Evolutionary conservation across 37 sponge, comb jelly and placozoan genomes (phyloP), one percentile per base, ranked within the genome.

Genomic region (Cliona cf. orientalis): DNA sequence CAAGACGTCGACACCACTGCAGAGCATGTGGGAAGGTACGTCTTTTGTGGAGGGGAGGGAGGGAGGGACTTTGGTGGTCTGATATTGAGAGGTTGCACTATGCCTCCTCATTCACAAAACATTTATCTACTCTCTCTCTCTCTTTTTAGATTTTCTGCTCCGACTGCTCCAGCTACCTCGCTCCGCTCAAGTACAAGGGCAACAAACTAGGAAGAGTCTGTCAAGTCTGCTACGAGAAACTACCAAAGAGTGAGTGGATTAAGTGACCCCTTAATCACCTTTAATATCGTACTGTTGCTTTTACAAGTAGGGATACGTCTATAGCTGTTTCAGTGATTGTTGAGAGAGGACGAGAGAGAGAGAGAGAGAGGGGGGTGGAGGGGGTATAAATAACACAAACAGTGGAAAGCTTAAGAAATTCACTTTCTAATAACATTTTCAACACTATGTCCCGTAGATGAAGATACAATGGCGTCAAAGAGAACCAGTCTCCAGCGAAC

Each of bases 1-100:
- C 91, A 1, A 69, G 86, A 41, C 69, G 95, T 23, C 71, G 95
- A 34, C 95, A 94, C 43, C 95, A 94, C 69, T 94, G 95, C 68
- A 79, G 95, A 43, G 88, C 81, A 35, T 94, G 95, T 84, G 95
- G 95, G 28, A 80, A 81, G 82, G 95, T 94, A 40, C 79, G 86
- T 2, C 21, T 62, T 32, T 11, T 49, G 55, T 49, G 17, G 11
- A 49, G 11, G 11, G 55, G 11, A 49, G 55, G 11, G 17, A 58
- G 76, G n/a, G 23, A 29, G n/a, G 23, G 71, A 35, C 17, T 28
- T 6, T 70, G n/a, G 42, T 26, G 46, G 40, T 5, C 40, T 41
- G 19, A 34, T 31, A 66, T 31, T 31, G 25, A 3, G 4, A 5
- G 31, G 19, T 31, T 31, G n/a, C 25, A 23, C 62, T 12, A 6